Evolutionary conservation across 2,113 vertebrate genomes (phyloP).

Genomic region (Stictonetta naevosa): DNA sequence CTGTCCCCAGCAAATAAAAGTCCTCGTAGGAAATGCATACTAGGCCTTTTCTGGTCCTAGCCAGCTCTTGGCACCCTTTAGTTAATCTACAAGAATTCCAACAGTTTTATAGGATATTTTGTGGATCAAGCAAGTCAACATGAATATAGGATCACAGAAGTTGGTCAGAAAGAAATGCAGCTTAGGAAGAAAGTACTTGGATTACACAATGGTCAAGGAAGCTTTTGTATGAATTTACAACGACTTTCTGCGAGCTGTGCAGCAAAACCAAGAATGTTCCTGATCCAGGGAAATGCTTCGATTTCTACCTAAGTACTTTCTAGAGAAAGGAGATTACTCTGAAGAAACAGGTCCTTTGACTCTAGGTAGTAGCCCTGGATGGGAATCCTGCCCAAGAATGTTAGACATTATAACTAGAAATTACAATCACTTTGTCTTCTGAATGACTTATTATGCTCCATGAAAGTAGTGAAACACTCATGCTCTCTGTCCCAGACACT

Average conservation of each 20-base stretch:
- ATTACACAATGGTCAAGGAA: not conserved
- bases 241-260: not conserved
- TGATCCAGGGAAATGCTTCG: not conserved
- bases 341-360: not conserved
- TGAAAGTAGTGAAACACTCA: not conserved
- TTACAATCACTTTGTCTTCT: constrained; percentile 32
- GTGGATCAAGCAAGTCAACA: not conserved
- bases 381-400: not conserved
- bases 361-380: not conserved
- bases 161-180: not conserved
- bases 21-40: not conserved
- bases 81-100: not conserved
- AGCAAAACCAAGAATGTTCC: not conserved
- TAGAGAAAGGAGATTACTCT: not conserved
- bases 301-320: not conserved
- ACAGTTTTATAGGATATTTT: not conserved
- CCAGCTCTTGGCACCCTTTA: not conserved
- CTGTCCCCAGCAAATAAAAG: not conserved
- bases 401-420: constrained; percentile 31
- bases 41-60: not conserved
- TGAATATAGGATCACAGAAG: not conserved
- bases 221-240: not conserved
- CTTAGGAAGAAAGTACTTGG: not conserved
- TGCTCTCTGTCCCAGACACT: constrained; percentile 65
- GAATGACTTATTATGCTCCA: constrained; percentile 27